These are phyloP conservation scores for Sebastes goodei DNA, from an alignment of 2,797 vertebrate genomes.

Conservation along the genomic window DNA sequence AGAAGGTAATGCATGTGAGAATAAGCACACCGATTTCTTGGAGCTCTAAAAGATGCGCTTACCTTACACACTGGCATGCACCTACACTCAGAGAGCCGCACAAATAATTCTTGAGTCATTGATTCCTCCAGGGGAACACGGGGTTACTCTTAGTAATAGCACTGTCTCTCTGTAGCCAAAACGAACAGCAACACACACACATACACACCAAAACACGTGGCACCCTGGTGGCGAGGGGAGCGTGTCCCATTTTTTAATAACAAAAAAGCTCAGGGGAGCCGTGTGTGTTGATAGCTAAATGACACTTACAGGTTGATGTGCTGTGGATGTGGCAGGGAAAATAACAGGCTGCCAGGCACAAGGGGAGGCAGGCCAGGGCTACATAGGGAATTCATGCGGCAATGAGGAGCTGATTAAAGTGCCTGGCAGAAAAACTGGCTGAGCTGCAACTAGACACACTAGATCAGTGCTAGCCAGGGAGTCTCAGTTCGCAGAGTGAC, in stretches of 20 bases:
- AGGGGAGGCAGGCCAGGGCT: slow-evolving; percentile 59
- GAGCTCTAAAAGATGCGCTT: slow-evolving; percentile 19
- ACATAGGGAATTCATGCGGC: slow-evolving; percentile 68
- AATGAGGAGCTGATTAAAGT: slow-evolving; percentile 75
- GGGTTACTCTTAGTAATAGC: slow-evolving; percentile 68
- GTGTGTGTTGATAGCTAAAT: slow-evolving; percentile 77
- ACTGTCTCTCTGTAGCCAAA: slow-evolving; percentile 55
- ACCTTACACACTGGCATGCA: background rate
- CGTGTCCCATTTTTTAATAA: slow-evolving; percentile 78
- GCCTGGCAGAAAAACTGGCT: slow-evolving; percentile 63
- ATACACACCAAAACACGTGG: slow-evolving; percentile 33
- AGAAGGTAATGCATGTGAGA: background rate
- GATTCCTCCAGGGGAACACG: slow-evolving; percentile 62
- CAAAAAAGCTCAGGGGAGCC: slow-evolving; percentile 72
- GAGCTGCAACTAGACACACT: slow-evolving; percentile 49
- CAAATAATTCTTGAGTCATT: slow-evolving; percentile 44
- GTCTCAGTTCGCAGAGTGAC: slow-evolving; percentile 50
- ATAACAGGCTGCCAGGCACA: slow-evolving; percentile 66
- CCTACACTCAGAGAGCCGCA: background rate
- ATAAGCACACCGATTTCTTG: slow-evolving; percentile 21
- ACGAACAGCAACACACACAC: slow-evolving; percentile 55
- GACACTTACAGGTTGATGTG: slow-evolving; percentile 80
- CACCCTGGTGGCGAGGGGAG: slow-evolving; percentile 45
- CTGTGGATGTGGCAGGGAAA: slow-evolving; percentile 61
- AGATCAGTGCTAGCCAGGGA: slow-evolving; percentile 59